phyloP scores from a whole-genome alignment of 64 coral and sea anemone species.

The Montipora cactus region DNA sequence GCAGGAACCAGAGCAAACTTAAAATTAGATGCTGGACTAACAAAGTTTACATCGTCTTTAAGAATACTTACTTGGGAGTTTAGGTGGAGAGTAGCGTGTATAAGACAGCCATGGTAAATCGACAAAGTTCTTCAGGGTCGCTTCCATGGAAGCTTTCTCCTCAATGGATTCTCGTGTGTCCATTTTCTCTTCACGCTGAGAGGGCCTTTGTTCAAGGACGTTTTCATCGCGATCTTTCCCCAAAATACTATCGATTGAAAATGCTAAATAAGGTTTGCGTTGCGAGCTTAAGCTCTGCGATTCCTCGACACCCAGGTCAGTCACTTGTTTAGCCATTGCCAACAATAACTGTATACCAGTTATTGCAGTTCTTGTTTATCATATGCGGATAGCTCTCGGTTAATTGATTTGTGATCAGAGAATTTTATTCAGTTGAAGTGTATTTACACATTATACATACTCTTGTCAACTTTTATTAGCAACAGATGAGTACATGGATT shows the following conservation, averaged over 20 bases:
- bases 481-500: slow-evolving; percentile 99
- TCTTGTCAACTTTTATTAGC: slow-evolving; percentile 94
- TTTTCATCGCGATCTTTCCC: slow-evolving; percentile 4
- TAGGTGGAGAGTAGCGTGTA: slow-evolving; percentile 93
- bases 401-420: slow-evolving; percentile 80
- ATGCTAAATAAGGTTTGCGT: slow-evolving; percentile 5
- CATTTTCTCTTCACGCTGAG: slow-evolving; percentile 32
- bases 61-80: slow-evolving; percentile 89
- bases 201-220: slow-evolving; percentile 23
- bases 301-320: not conserved
- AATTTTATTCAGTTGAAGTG: slow-evolving; percentile 94
- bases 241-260: slow-evolving; percentile 56
- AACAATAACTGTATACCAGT: slow-evolving; percentile 25
- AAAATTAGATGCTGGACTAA: no score
- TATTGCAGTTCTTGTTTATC: slow-evolving; percentile 44
- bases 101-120: slow-evolving; percentile 91
- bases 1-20: not conserved
- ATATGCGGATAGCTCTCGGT: slow-evolving; percentile 67
- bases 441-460: slow-evolving; percentile 98
- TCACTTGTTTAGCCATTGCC: slow-evolving; percentile 32
- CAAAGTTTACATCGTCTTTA: not conserved
- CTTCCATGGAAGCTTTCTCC: not conserved
- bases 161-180: not conserved
- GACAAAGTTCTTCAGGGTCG: not conserved
- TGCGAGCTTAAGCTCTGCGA: not conserved